A percentile compares a stretch with the other conserved stretches of the same genome.
phyloP scores from a whole-genome alignment of 2,797 vertebrate species.

The Tokudaia muenninki region DNA sequence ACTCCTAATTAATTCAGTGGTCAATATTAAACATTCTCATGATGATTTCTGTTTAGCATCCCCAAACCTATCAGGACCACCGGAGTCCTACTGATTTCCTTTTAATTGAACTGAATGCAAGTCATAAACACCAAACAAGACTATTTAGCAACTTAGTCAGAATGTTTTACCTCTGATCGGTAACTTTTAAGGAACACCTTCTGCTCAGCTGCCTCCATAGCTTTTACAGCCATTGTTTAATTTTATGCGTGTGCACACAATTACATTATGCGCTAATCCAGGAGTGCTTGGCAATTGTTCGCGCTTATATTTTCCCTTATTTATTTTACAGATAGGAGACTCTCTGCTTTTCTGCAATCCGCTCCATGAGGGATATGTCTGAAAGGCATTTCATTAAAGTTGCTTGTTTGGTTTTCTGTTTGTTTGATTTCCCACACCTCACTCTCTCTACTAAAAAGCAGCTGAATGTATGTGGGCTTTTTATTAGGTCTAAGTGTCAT shows the following conservation, averaged over 20 bases:
- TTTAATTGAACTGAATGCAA: conserved; percentile 23
- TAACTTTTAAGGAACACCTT: conserved; percentile 84
- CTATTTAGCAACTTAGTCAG: conserved; percentile 73
- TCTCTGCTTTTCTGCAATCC: conserved; percentile 74
- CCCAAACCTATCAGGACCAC: conserved; percentile 26
- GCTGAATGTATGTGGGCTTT: conserved; percentile 80
- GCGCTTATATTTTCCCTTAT: conserved; percentile 76
- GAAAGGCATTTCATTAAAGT: conserved; percentile 79
- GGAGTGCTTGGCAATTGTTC: conserved; percentile 83
- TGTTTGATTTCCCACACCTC: conserved; percentile 69
- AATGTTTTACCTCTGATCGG: conserved; percentile 73
- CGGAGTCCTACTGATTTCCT: conserved; percentile 51
- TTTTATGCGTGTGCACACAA: conserved; percentile 77
- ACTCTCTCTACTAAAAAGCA: conserved; percentile 70
- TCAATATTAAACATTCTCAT: background rate
- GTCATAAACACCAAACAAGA: conserved; percentile 72
- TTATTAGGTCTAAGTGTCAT: conserved; percentile 87
- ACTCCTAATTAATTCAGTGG: background rate
- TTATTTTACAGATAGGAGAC: conserved; percentile 85
- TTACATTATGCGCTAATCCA: conserved; percentile 86
- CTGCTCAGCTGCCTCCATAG: conserved; percentile 74
- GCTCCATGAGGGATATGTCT: conserved; percentile 78
- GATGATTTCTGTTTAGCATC: conserved; percentile 30
- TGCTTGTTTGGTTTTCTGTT: conserved; percentile 83
- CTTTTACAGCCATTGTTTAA: conserved; percentile 81